Base-by-base conservation (phyloP, 2,888 invertebrate species). In the Lissocephala sabroskyi region DNA sequence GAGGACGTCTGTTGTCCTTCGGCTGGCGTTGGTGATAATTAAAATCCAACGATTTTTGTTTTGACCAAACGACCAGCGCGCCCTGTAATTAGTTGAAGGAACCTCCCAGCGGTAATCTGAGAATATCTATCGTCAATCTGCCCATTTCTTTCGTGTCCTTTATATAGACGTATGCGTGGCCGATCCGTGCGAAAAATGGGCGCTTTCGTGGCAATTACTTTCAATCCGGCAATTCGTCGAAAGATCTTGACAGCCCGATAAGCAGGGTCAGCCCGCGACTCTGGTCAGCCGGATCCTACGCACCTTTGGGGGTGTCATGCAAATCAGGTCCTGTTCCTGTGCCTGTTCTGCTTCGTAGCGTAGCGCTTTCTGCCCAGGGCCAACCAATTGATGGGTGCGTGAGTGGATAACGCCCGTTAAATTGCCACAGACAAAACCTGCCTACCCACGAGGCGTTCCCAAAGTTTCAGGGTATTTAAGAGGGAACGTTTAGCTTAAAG, bases 181-280 rank as follows among this genome's bases (percentile, higher is more conserved):
- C 65, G 76, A 79, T 82, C 82, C 80, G 80, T 81, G 80, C 66
- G 73, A 79, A 80, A 82, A 79, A 79, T 79, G 67, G 80, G 80
- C 80, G 78, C 79, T 76, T n/a, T 61, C 81, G 70, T 56, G 63
- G 64, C 80, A 81, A 82, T 80, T 80, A 79, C 75, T 64, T 78
- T 66, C 65, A 74, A 78, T 65, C 67, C 73, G 65, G 61, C 64
- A 65, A 62, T 57, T 77, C 62, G 50, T 35, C 7, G 62, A 71
- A 59, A 71, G 79, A 80, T 79, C 60, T 59, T 51, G 53, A 57
- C 51, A 49, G 36, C 44, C 56, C 49, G 79, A 80, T 79, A 79
- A 79, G 63, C 40, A 35, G 19, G 17, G 36, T 29, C 52, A 28
- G 13, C 10, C 13, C 11, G 10, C 4, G 37, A 2, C 19, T 23